phyloP scores from a whole-genome alignment of 2,888 invertebrate species.

The Hypselothyrea guttata region DNA sequence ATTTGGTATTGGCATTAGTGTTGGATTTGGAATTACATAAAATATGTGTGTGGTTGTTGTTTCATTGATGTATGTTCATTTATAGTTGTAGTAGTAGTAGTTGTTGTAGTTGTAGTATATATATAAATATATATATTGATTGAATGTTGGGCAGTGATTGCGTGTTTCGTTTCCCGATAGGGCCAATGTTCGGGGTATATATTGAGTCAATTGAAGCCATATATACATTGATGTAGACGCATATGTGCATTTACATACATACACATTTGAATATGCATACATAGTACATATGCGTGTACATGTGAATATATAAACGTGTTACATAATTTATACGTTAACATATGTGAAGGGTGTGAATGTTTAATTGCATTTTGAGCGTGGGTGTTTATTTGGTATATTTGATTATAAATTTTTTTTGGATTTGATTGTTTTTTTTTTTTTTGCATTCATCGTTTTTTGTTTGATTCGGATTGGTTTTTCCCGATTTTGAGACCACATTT shows the following conservation, averaged over 20 bases:
- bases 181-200: slow-evolving; percentile 29
- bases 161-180: slow-evolving; percentile 33
- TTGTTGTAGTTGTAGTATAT: no score
- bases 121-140: no score
- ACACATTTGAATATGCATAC: no score
- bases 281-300: slow-evolving; percentile 26
- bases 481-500: slow-evolving; percentile 80
- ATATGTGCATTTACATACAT: slow-evolving; percentile 32
- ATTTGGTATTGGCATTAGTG: slow-evolving; percentile 50
- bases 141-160: slow-evolving; percentile 34
- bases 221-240: slow-evolving; percentile 25
- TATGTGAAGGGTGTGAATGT: slow-evolving; percentile 46
- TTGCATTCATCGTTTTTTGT: slow-evolving; percentile 68
- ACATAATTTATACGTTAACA: slow-evolving; percentile 48
- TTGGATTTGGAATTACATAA: slow-evolving; percentile 37
- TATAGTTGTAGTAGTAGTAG: neutral
- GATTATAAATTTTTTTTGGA: slow-evolving; percentile 21
- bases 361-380: slow-evolving; percentile 43
- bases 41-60: slow-evolving; percentile 29
- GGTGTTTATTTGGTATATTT: slow-evolving; percentile 52
- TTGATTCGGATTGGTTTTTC: slow-evolving; percentile 72
- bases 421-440: slow-evolving; percentile 25
- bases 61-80: slow-evolving; percentile 2
- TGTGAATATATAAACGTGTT: slow-evolving; percentile 39
- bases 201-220: slow-evolving; percentile 24